Conservation (phyloP, 2,888 invertebrate genomes). For the Napeogenes inachia region DNA sequence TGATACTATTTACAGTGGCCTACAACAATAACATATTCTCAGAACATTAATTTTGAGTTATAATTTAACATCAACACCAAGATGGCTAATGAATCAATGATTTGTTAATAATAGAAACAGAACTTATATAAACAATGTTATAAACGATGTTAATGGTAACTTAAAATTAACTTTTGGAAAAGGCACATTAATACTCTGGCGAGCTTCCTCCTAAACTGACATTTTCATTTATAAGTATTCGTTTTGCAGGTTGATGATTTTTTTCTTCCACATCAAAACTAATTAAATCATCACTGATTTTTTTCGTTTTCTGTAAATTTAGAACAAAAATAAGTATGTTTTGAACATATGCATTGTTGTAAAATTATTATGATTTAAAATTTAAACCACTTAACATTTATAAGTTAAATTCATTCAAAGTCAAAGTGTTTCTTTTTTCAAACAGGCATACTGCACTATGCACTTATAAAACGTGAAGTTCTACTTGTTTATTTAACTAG, state of each 20-base stretch:
- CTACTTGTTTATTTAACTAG: too few species aligned
- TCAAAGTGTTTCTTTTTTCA: too few species aligned
- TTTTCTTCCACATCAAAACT: slow-evolving; percentile 66
- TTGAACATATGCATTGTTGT: background rate
- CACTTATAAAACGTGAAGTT: too few species aligned
- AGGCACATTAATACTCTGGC: slow-evolving; percentile 71
- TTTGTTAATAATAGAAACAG: slow-evolving; percentile 3
- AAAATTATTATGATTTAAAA: too few species aligned
- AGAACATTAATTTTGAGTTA: background rate
- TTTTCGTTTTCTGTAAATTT: slow-evolving; percentile 55
- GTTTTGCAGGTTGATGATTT: slow-evolving; percentile 44
- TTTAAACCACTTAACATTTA: too few species aligned
- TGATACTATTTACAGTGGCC: slow-evolving; percentile 3
- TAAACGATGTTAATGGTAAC: slow-evolving; percentile 50
- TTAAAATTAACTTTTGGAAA: slow-evolving; percentile 37
- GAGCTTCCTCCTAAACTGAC: slow-evolving; percentile 60
- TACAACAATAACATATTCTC: background rate
- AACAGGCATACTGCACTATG: too few species aligned
- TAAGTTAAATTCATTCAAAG: too few species aligned
- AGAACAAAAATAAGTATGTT: slow-evolving; percentile 10
- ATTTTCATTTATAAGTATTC: slow-evolving; percentile 50
- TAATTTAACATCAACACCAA: too few species aligned
- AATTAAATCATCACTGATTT: slow-evolving; percentile 58
- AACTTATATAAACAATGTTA: slow-evolving; percentile 12
- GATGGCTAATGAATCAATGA: background rate